A percentile compares a stretch with the other conserved stretches of the same genome.
phyloP scores from a whole-genome alignment of 2,888 invertebrate species.

The Zygogramma bicolorata region DNA sequence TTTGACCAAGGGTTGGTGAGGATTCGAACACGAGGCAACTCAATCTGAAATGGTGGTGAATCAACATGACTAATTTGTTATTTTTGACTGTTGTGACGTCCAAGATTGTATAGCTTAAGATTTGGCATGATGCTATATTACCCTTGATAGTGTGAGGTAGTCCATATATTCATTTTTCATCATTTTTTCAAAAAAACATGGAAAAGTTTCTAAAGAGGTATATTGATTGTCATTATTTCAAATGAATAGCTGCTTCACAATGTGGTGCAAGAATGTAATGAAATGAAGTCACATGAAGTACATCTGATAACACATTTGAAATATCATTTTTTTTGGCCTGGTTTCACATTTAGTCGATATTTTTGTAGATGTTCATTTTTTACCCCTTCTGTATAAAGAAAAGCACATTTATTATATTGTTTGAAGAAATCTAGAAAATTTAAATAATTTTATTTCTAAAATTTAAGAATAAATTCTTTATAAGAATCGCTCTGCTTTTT shows the following conservation, averaged over 20 bases:
- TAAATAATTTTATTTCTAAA: constrained; percentile 53
- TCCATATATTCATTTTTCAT: constrained; percentile 43
- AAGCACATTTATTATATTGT: constrained; percentile 50
- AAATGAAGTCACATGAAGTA: constrained; percentile 46
- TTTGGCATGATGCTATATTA: constrained; percentile 50
- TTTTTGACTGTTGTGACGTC: constrained; percentile 55
- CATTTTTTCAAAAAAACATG: constrained; percentile 33
- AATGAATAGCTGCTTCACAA: constrained; percentile 50
- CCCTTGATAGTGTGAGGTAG: constrained; percentile 48
- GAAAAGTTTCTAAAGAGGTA: constrained; percentile 18
- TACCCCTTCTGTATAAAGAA: constrained; percentile 41
- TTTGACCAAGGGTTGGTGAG: constrained; percentile 35
- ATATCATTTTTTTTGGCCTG: constrained; percentile 18
- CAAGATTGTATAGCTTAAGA: constrained; percentile 54
- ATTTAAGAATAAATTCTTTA: constrained; percentile 54
- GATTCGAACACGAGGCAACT: constrained; percentile 29
- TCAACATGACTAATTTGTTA: constrained; percentile 40
- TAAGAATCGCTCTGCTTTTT: constrained; percentile 26
- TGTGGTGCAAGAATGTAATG: constrained; percentile 41
- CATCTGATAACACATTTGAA: constrained; percentile 21
- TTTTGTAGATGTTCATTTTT: constrained; percentile 51
- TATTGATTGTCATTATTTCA: constrained; percentile 21
- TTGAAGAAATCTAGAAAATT: constrained; percentile 49
- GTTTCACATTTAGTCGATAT: constrained; percentile 46
- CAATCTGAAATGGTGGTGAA: constrained; percentile 41